Base-by-base conservation (phyloP, 1,140 invertebrate species). In the Ephestia elutella region DNA sequence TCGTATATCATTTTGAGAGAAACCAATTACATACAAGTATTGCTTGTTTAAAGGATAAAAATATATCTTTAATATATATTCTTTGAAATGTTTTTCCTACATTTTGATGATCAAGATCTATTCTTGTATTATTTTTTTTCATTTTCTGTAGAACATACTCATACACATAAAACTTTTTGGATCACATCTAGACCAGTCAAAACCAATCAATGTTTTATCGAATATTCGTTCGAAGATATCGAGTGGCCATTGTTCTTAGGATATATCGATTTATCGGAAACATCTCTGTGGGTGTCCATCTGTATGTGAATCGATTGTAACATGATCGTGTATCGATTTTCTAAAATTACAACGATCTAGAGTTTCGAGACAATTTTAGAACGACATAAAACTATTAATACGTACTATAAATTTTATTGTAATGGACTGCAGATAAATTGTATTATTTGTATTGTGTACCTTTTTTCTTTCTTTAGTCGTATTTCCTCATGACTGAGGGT, bases 221-320 rank as follows among this genome's bases (percentile, higher is more conserved):
- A 53, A 53, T 20, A 53, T 25, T 53, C 50, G 10, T 53, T 18
- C 21, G 19, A 15, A 53, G 19, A 53, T n/a, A 53, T 53, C 50
- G 50, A 21, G 19, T 25, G 20, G 19, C 19, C 59, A 72, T 77
- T 77, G 74, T 77, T 77, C 66, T 72, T 73, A 65, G 54, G 71
- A 77, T 77, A 74, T 44, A 77, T 72, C 71, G 70, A 77, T 74
- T 64, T 69, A 71, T 71, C 68, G 70, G 55, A 59, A 63, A 66
- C 30, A 49, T 59, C 65, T 65, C 54, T 57, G 66, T 68, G 62
- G 64, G 70, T 62, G 73, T 68, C 55, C 59, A 57, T 63, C 56
- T 57, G 57, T 57, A 62, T 64, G 63, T 59, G 59, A 53, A 58
- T 60, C 55, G 54, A 60, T 54, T 56, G 49, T 58, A 60, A 61